A percentile compares a stretch with the other conserved stretches of the same genome.
Conservation (phyloP, 35 echinoderm and acorn worm genomes). For the Holothuria glaberrima region DNA sequence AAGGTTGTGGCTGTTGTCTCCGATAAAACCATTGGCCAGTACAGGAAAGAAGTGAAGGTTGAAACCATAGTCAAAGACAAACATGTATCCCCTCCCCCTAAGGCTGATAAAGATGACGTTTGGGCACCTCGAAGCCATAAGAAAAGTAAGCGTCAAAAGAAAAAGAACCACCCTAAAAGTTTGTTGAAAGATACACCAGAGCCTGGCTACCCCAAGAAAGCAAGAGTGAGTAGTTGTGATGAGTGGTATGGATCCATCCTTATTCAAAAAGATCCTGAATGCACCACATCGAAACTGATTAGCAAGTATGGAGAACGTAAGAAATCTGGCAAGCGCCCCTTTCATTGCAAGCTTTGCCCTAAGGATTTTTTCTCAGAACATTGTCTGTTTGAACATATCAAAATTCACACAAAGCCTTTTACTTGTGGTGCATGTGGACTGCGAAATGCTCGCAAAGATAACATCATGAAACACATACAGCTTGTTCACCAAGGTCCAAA, state of each 20-base stretch:
- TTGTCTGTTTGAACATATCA: slow-evolving; percentile 89
- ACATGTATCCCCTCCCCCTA: background rate
- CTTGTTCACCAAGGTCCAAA: slow-evolving; percentile 82
- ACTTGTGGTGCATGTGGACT: slow-evolving; percentile 79
- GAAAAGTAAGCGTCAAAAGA: slow-evolving; percentile 3
- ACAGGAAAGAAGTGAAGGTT: no score
- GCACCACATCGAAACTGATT: slow-evolving; percentile 71
- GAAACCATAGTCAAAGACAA: no score
- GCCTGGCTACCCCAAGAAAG: slow-evolving; percentile 30
- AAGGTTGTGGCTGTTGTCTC: no score
- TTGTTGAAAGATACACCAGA: slow-evolving; percentile 18
- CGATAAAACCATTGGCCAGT: no score
- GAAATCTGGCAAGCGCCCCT: slow-evolving; percentile 57
- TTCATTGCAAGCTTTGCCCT: slow-evolving; percentile 71
- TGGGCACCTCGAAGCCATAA: slow-evolving; percentile 5
- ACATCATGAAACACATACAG: slow-evolving; percentile 87
- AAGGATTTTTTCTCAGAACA: slow-evolving; percentile 87
- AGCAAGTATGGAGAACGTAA: slow-evolving; percentile 67
- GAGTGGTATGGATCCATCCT: slow-evolving; percentile 58
- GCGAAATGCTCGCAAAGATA: slow-evolving; percentile 83
- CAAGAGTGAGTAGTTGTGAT: slow-evolving; percentile 25
- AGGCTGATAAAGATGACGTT: slow-evolving; percentile 8
- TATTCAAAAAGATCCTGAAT: slow-evolving; percentile 80
- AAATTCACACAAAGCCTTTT: slow-evolving; percentile 86
- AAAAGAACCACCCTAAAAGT: slow-evolving; percentile 49